Evolutionary conservation across 2,797 vertebrate genomes (phyloP).

Genomic region (Melopsittacus undulatus): DNA sequence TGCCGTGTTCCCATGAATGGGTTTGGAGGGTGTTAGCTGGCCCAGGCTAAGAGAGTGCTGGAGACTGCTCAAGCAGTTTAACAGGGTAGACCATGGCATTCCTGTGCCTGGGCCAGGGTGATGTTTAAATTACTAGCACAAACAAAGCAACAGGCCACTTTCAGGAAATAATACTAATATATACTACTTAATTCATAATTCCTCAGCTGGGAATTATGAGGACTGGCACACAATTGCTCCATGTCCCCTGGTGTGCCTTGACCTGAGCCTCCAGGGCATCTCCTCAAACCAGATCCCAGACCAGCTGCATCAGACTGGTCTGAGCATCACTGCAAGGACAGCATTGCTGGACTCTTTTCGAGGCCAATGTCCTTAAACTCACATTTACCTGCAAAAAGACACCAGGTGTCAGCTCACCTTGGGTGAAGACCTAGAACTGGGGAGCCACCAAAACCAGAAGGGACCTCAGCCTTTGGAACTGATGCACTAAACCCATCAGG

Average conservation of each 20-base stretch:
- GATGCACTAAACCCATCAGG: rapidly evolving
- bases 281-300: neutral
- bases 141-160: neutral
- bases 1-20: neutral
- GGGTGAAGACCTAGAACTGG: neutral
- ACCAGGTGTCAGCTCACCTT: neutral
- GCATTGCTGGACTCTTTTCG: neutral
- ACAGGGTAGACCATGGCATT: neutral
- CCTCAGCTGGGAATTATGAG: neutral
- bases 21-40: neutral
- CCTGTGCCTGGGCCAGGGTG: neutral
- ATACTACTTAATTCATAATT: neutral
- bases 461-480: neutral
- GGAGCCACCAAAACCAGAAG: neutral
- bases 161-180: neutral
- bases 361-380: neutral
- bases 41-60: neutral
- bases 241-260: neutral
- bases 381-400: neutral
- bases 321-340: neutral
- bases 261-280: neutral
- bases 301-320: neutral
- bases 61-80: neutral
- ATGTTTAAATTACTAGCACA: neutral
- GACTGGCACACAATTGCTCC: neutral